Base-by-base conservation (phyloP, 2,113 vertebrate genomes). In the Lampris incognitus region DNA sequence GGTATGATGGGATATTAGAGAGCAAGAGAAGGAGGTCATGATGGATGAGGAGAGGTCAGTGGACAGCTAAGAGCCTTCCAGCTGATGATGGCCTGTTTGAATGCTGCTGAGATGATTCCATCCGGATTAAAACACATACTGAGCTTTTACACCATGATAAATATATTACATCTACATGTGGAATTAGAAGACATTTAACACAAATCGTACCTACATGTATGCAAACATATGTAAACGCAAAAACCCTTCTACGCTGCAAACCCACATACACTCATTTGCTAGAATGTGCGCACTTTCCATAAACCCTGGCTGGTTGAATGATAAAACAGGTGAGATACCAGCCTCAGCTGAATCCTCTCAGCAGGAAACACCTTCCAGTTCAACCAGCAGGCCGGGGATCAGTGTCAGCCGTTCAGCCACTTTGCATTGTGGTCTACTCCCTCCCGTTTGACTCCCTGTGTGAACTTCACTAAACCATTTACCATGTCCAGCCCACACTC, bases 31-130 rank as follows among this genome's bases (percentile, higher is more conserved):
- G 44, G 6, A n/a, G n/a, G 9, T 58, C 9, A 42, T 64, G 3
- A 5, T 44, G 46, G 52, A 63, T 61, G 40, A 46, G 60, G 66
- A 2, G 66, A 61, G 56, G 56, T 67, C 66, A 56, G 44, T 71
- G 56, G 57, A 11, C 44, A 69, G 9, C 54, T 69, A 38, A 74
- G 37, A 39, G 46, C 65, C 46, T 59, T 74, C 10, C 44, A 42
- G 2, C 60, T 77, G 51, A 80, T 54, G 51, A 54, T 51, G 39
- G 62, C 50, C 37, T 55, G 3, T 49, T 36, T 49, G 48, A 59
- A 11, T 56, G 73, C 57, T 57, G 57, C 60, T 74, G 51, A 39
- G 36, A 74, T 3, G 40, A 78, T 69, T 81, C 48, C 60, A 78
- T 75, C 58, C 56, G 48, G 44, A 60, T 74, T 57, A 51, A 70